Base-by-base conservation (phyloP, 2,888 invertebrate genomes). In the Xestia c-nigrum region DNA sequence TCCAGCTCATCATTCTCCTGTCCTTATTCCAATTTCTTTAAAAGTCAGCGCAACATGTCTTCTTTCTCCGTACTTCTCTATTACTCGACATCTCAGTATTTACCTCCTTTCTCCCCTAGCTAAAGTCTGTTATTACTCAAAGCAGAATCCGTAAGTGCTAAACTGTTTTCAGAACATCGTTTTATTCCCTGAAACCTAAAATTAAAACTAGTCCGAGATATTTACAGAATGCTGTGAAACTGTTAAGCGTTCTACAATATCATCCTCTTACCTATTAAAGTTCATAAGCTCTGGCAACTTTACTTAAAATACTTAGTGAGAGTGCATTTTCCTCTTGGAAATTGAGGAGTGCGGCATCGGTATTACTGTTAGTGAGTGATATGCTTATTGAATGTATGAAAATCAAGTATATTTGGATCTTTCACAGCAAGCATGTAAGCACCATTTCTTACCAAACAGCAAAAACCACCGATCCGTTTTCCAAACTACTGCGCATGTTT, bases 211-310 rank as follows among this genome's bases (percentile, higher is more conserved):
- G 43, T 80, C 57, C 5, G 10, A 43, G 50, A 31, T n/a, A n/a
- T 38, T 78, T 59, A 46, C 3, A 47, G 14, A 38, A 50, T n/a
- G 14, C 21, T 5, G 38, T n/a, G n/a, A 64, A 52, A 73, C 65
- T 66, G 19, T 38, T 59, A 47, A 46, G 46, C 52, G 52, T 61
- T 78, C 52, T 7, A 66, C 43, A 61, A 52, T 52, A 78, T 78
- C 78, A 78, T 78, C 78, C 66, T 80, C 74, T 78, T 78, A 76
- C 21, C 9, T 65, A 59, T 19, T 21, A 2, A 40, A 80, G 66
- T 80, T 74, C 52, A 31, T 78, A 80, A 78, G 80, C 74, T 73
- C 24, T 61, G 38, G 46, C 19, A 80, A 78, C n/a, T 66, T 73
- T 52, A 52, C 65, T 72, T 80, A 31, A 73, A 78, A 66, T 80